phyloP scores from a whole-genome alignment of 2,797 vertebrate species.

The Anableps anableps region DNA sequence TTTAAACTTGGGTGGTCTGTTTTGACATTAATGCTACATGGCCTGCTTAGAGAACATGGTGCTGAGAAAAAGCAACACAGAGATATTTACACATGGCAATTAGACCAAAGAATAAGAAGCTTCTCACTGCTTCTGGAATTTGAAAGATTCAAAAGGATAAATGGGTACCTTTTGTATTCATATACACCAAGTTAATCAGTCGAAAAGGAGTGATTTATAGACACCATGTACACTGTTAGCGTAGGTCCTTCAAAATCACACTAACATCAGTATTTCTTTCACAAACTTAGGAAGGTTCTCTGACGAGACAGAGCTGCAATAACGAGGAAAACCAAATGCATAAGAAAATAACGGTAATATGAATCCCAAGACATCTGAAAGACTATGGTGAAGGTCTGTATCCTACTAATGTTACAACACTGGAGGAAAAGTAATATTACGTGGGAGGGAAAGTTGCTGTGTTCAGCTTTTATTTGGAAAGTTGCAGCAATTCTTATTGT shows the following conservation, averaged over 20 bases:
- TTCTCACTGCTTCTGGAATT: background rate
- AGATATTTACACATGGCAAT: conserved; percentile 4
- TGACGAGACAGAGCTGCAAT: background rate
- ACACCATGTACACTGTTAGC: too few relatives aligned
- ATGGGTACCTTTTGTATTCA: background rate
- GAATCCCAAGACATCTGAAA: background rate
- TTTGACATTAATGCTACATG: conserved; percentile 44
- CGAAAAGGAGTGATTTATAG: background rate
- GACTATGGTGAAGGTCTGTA: background rate
- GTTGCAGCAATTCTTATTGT: background rate
- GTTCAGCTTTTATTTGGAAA: background rate
- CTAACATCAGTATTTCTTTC: background rate
- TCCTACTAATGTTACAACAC: background rate
- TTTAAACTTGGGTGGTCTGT: conserved; percentile 7
- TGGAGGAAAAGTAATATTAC: background rate
- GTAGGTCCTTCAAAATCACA: too few relatives aligned
- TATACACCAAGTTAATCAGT: background rate
- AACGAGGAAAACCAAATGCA: background rate
- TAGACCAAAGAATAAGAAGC: background rate
- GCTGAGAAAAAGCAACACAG: conserved; percentile 36
- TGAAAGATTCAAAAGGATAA: background rate
- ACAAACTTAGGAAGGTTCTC: background rate
- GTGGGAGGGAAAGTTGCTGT: too few relatives aligned
- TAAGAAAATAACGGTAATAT: background rate
- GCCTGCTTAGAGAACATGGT: conserved; percentile 19